These are phyloP conservation scores for Gobiocypris rarus DNA, from an alignment of 2,113 vertebrate species.

Conservation along the genomic window DNA sequence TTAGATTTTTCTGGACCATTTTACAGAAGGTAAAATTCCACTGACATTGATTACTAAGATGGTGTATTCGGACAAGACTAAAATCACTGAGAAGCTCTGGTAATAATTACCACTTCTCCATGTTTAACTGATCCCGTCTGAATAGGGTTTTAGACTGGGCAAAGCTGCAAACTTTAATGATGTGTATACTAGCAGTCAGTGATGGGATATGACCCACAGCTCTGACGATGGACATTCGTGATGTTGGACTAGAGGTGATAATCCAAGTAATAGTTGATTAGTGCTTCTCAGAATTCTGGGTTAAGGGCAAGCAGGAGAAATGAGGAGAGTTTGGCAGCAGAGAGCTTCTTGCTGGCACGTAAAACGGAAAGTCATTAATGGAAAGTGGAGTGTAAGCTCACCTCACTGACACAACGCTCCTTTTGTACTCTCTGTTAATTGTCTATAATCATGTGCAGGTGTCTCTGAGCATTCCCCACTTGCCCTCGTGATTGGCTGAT, in stretches of 20 bases:
- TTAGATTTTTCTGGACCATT: too few species aligned
- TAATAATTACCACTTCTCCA: too few species aligned
- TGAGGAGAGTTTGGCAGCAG: background rate
- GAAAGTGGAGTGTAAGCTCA: constrained; percentile 20
- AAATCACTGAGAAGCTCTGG: too few species aligned
- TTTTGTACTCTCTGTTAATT: constrained; percentile 18
- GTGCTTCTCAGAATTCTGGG: constrained; percentile 1
- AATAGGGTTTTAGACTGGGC: background rate
- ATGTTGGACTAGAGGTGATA: background rate
- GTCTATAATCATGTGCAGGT: constrained; percentile 26
- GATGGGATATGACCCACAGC: background rate
- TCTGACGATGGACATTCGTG: background rate
- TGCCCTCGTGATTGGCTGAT: constrained; percentile 3
- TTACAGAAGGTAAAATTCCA: too few species aligned
- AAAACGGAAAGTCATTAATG: constrained; percentile 23
- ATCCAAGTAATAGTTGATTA: constrained; percentile 6
- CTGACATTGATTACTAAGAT: too few species aligned
- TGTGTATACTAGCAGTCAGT: background rate
- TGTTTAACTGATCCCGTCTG: too few species aligned
- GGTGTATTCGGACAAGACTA: too few species aligned
- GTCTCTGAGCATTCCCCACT: constrained; percentile 2
- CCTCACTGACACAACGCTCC: background rate
- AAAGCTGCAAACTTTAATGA: background rate
- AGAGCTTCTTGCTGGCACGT: background rate
- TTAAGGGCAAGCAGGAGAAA: constrained; percentile 11